Percentiles rank a stretch among this genome's conserved stretches.
Conservation (phyloP, 2,888 invertebrate genomes). For the Alloplasta piceator region DNA sequence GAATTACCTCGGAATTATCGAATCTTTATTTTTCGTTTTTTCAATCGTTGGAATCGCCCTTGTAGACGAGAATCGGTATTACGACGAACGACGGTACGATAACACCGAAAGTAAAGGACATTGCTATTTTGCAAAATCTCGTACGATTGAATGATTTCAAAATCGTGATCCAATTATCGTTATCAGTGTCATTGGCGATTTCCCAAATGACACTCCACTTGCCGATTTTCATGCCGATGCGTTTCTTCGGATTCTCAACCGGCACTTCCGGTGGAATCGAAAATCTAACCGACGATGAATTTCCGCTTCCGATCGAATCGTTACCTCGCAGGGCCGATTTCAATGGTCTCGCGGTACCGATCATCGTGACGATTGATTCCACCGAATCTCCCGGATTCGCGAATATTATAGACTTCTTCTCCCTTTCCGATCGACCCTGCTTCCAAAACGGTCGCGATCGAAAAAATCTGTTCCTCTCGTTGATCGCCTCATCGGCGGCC, state of each 20-base stretch:
- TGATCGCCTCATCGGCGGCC: background rate
- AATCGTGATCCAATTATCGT: slow-evolving; percentile 16
- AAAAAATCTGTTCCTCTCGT: slow-evolving; percentile 8
- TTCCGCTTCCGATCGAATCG: slow-evolving; percentile 56
- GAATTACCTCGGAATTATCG: no score
- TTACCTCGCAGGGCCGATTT: slow-evolving; percentile 59
- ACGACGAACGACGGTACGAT: slow-evolving; percentile 66
- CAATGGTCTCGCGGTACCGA: slow-evolving; percentile 47
- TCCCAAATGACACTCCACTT: slow-evolving; percentile 53
- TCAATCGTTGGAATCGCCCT: slow-evolving; percentile 9
- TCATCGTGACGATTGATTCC: slow-evolving; percentile 59
- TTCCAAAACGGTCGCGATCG: slow-evolving; percentile 41
- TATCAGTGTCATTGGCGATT: slow-evolving; percentile 15
- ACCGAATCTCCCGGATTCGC: slow-evolving; percentile 32
- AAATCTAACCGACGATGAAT: slow-evolving; percentile 61
- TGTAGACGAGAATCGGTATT: slow-evolving; percentile 60
- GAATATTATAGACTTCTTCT: slow-evolving; percentile 46
- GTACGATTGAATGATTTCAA: slow-evolving; percentile 48
- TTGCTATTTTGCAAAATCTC: slow-evolving; percentile 59
- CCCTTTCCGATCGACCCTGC: slow-evolving; percentile 25
- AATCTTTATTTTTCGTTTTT: no score
- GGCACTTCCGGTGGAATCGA: slow-evolving; percentile 48
- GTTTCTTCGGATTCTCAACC: background rate
- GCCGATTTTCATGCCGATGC: slow-evolving; percentile 33
- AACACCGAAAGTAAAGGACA: slow-evolving; percentile 64